Base-by-base conservation (phyloP, 2,888 invertebrate genomes). In the Eristalis arbustorum region DNA sequence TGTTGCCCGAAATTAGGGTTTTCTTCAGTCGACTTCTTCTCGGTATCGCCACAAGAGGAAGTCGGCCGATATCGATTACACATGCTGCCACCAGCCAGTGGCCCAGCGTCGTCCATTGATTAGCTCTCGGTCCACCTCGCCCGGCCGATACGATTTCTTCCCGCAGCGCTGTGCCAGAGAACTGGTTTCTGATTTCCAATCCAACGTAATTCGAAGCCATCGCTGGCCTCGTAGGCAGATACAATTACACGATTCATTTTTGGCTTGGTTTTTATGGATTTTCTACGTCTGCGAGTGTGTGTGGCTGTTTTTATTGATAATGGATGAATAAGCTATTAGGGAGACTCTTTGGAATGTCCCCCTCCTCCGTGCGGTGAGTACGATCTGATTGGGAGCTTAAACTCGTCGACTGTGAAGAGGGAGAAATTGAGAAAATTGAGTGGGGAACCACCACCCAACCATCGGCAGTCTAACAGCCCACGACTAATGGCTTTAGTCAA, bases 161-260 rank as follows among this genome's bases (percentile, higher is more conserved):
- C 66, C 56, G 59, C 71, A 40, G 31, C 31, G 31, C 25, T 3
- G 49, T 2, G n/a, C n/a, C 34, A 57, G 25, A 23, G 31, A 49
- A 76, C 56, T 69, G 81, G 63, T 69, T 73, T 49, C 59, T n/a
- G 37, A 28, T 75, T 62, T 64, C 62, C 66, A 78, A 74, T 87
- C n/a, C 79, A 87, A 87, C 74, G 87, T 75, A 87, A 87, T 75
- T 75, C 68, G 67, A 87, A 72, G 72, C 83, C 75, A 14, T 28
- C 40, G 63, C 59, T 42, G 71, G 78, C 74, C 75, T 87, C 74
- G 83, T 83, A 75, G 83, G 68, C 31, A 83, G 87, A 83, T 87
- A 83, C 83, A 75, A 78, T 87, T 87, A 87, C 87, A 79, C 63
- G 62, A 85, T 82, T 82, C 77, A 69, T 76, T 82, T 31, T 82